phyloP scores from a whole-genome alignment of 2,888 invertebrate genomes.

The Mimachlamys varia region DNA sequence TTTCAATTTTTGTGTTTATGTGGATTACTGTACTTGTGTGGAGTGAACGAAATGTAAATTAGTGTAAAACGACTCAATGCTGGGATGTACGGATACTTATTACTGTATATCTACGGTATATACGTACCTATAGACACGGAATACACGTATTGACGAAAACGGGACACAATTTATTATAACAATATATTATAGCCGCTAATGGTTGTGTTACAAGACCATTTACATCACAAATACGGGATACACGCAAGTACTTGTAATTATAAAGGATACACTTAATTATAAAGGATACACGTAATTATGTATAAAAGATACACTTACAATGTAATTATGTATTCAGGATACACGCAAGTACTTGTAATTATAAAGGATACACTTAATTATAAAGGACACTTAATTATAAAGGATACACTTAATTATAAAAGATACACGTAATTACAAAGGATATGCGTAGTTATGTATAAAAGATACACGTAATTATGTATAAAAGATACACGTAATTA shows the following conservation, averaged over 20 bases:
- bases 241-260: not conserved
- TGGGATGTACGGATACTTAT: not conserved
- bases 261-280: not conserved
- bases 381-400: not conserved
- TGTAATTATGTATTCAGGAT: not conserved
- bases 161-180: not conserved
- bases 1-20: no score
- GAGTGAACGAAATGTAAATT: not conserved
- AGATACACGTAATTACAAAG: not conserved
- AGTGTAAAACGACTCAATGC: not conserved
- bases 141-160: not conserved
- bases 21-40: no score
- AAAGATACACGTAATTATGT: not conserved
- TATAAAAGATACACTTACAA: no score
- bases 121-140: not conserved
- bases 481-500: not conserved
- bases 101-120: no score
- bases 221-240: no score
- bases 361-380: not conserved
- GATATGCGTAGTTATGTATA: not conserved
- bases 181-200: no score
- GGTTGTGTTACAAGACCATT: no score
- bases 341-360: not conserved
- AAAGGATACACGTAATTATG: not conserved
- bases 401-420: not conserved